These are phyloP conservation scores for Resseliella maxima DNA, from an alignment of 2,888 invertebrate genomes.

Conservation along the genomic window DNA sequence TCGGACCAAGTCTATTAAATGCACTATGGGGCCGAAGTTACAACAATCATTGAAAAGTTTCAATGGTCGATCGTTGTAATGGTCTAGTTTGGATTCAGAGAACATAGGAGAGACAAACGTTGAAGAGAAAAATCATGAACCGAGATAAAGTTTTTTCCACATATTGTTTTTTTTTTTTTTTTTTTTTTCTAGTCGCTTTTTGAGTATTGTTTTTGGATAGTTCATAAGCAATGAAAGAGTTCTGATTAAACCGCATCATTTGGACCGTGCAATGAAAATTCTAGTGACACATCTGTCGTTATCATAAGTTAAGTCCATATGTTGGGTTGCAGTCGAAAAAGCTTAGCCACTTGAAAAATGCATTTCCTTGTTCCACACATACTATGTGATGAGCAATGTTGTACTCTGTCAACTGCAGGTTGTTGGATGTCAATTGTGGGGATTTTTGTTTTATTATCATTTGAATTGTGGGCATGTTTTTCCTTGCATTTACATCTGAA, in stretches of 20 bases:
- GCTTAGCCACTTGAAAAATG: constrained; percentile 15
- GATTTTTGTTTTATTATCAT: too few relatives aligned
- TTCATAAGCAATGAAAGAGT: not conserved
- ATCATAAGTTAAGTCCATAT: not conserved
- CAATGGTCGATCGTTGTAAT: not conserved
- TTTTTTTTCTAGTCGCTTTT: not conserved
- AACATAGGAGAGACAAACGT: not conserved
- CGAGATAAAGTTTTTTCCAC: not conserved
- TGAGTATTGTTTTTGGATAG: not conserved
- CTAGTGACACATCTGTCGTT: constrained; percentile 2
- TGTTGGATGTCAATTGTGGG: too few relatives aligned
- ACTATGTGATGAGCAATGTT: not conserved
- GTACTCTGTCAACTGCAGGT: not conserved
- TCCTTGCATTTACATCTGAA: not conserved
- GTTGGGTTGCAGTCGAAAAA: not conserved
- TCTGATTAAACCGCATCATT: not conserved
- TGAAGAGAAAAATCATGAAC: not conserved
- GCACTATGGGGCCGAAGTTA: not conserved
- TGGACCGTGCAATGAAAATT: not conserved
- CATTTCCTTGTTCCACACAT: not conserved
- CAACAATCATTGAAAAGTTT: not conserved
- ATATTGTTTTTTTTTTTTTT: not conserved
- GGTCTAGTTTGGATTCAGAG: not conserved
- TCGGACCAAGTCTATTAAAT: not conserved
- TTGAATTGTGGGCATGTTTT: not conserved